A percentile compares a stretch with the other conserved stretches of the same genome.
phyloP scores from a whole-genome alignment of 2,888 invertebrate species.

The Eudemis profundana region DNA sequence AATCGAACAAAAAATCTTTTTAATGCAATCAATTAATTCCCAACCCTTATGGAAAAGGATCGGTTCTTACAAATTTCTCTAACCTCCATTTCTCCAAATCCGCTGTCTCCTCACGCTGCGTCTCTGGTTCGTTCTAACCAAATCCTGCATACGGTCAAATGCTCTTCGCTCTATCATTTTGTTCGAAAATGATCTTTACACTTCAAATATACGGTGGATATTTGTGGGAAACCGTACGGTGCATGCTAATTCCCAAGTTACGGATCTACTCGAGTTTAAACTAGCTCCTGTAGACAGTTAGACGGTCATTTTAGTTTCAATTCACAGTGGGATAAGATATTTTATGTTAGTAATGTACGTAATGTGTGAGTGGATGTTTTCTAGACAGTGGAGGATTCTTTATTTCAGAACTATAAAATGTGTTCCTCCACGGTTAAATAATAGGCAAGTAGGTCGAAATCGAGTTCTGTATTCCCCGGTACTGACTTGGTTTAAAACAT shows the following conservation, averaged over 20 bases:
- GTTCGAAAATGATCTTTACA: conserved; percentile 9
- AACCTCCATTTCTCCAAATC: too few species aligned
- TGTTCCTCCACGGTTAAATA: too few species aligned
- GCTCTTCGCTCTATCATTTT: not conserved
- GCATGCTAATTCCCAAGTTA: conserved; percentile 41
- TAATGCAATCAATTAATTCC: too few species aligned
- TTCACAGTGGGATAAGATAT: conserved; percentile 23
- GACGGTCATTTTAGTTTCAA: conserved; percentile 54
- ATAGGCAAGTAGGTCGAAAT: too few species aligned
- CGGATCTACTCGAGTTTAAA: conserved; percentile 30
- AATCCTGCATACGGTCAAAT: conserved; percentile 18
- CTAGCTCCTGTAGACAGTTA: conserved; percentile 33
- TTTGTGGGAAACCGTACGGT: not conserved
- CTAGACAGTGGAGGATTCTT: too few species aligned
- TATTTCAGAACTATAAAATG: conserved; percentile 12
- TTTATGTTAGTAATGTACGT: conserved; percentile 11
- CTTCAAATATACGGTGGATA: conserved; percentile 1
- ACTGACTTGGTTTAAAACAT: too few species aligned
- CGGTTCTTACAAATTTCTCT: too few species aligned
- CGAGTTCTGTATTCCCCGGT: not conserved
- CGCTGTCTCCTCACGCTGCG: not conserved
- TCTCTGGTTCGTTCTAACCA: conserved; percentile 1
- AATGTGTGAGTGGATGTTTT: too few species aligned
- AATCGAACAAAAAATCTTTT: too few species aligned
- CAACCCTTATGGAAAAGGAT: too few species aligned